Conservation (phyloP, 2,113 vertebrate species). For the Bungarus multicinctus region DNA sequence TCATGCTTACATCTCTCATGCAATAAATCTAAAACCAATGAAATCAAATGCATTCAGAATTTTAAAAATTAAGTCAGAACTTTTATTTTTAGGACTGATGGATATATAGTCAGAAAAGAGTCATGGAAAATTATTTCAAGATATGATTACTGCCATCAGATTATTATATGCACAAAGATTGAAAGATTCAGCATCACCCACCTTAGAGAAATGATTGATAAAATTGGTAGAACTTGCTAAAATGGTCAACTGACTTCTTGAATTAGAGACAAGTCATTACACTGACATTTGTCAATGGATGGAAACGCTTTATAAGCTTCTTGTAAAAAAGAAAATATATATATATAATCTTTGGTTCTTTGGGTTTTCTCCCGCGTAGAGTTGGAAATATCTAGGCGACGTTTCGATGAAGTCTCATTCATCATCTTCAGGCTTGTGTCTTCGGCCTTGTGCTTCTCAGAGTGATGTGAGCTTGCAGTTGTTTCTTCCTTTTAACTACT, state of each 20-base stretch:
- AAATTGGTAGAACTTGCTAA: not conserved
- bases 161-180: not conserved
- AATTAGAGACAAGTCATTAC: not conserved
- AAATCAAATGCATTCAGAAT: not conserved
- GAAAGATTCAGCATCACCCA: not conserved
- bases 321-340: not conserved
- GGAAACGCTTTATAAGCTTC: not conserved
- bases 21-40: not conserved
- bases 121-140: not conserved
- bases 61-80: not conserved
- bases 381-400: too few relatives aligned
- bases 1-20: not conserved
- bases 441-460: too few relatives aligned
- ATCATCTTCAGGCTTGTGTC: too few relatives aligned
- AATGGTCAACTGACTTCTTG: not conserved
- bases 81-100: not conserved
- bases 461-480: too few relatives aligned
- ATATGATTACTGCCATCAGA: not conserved
- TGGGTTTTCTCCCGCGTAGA: too few relatives aligned
- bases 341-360: too few relatives aligned
- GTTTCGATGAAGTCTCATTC: too few relatives aligned
- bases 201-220: not conserved
- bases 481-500: too few relatives aligned
- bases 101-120: not conserved
- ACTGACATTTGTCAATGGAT: not conserved